phyloP scores from a whole-genome alignment of 2,888 invertebrate species.

The Onthophagus sagittarius region DNA sequence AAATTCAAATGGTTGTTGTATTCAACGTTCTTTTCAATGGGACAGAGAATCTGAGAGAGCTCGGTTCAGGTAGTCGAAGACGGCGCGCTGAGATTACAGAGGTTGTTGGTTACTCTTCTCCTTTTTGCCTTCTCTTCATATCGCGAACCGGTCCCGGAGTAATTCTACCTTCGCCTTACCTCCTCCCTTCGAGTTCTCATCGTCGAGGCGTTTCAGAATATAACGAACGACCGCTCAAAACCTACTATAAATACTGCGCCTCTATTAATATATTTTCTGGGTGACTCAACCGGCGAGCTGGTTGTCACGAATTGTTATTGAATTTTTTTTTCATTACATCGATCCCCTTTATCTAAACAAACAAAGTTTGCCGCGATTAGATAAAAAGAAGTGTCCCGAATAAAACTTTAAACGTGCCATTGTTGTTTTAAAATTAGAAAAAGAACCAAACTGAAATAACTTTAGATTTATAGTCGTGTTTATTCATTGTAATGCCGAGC shows the following conservation, averaged over 20 bases:
- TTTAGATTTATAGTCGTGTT: not conserved
- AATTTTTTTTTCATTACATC: not conserved
- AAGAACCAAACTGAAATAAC: not conserved
- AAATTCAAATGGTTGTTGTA: not conserved
- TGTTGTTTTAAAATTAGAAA: not conserved
- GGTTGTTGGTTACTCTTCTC: not conserved
- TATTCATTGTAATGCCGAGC: not conserved
- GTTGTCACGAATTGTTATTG: not conserved
- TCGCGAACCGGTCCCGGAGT: not conserved
- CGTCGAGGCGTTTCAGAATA: not conserved
- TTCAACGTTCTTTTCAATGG: no score
- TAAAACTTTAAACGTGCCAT: not conserved
- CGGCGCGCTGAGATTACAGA: not conserved
- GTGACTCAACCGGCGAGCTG: not conserved
- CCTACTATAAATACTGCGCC: not conserved
- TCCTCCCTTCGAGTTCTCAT: not conserved
- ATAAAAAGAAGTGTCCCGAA: not conserved
- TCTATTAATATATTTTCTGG: not conserved
- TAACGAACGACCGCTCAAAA: not conserved
- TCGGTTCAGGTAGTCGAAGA: not conserved
- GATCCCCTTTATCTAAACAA: not conserved
- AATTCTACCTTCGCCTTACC: not conserved
- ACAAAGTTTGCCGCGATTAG: not conserved
- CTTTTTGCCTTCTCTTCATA: not conserved
- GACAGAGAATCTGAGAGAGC: not conserved